A percentile compares a stretch with the other conserved stretches of the same genome.
Evolutionary conservation across 2,797 vertebrate species (phyloP).

Genomic region (Hephaestus fuliginosus): DNA sequence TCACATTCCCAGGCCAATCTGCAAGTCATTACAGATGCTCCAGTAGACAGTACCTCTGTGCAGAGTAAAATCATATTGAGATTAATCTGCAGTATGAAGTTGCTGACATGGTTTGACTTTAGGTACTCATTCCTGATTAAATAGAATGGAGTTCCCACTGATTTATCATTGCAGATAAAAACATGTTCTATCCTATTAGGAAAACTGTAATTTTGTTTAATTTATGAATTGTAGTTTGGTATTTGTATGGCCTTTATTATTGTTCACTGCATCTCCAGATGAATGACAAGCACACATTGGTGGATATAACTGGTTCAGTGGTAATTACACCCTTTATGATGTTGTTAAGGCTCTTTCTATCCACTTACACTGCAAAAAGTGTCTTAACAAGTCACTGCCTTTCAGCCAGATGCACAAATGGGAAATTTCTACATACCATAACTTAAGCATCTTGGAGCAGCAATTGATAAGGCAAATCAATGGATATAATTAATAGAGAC

Average conservation of each 20-base stretch:
- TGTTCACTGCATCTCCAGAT: slow-evolving; percentile 38
- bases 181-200: slow-evolving; percentile 50
- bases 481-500: not conserved
- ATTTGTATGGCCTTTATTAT: slow-evolving; percentile 41
- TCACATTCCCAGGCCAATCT: slow-evolving; percentile 59
- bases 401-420: not conserved
- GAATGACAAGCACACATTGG: slow-evolving; percentile 38
- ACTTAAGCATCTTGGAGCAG: not conserved
- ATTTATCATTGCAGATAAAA: slow-evolving; percentile 51
- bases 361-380: not conserved
- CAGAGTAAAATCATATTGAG: slow-evolving; percentile 36
- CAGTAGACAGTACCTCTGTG: slow-evolving; percentile 64
- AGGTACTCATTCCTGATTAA: slow-evolving; percentile 46
- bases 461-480: slow-evolving; percentile 4
- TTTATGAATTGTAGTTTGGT: slow-evolving; percentile 39
- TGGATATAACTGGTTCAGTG: slow-evolving; percentile 29
- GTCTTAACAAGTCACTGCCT: slow-evolving; percentile 9
- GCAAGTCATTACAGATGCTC: slow-evolving; percentile 68
- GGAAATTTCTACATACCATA: not conserved
- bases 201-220: slow-evolving; percentile 51
- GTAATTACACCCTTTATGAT: slow-evolving; percentile 43
- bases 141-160: slow-evolving; percentile 36
- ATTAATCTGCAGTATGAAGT: slow-evolving; percentile 36
- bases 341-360: slow-evolving; percentile 22
- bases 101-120: slow-evolving; percentile 41